Percentiles rank a stretch among this genome's conserved stretches.
phyloP scores from a whole-genome alignment of 1,140 invertebrate genomes.

The Ladona fulva region DNA sequence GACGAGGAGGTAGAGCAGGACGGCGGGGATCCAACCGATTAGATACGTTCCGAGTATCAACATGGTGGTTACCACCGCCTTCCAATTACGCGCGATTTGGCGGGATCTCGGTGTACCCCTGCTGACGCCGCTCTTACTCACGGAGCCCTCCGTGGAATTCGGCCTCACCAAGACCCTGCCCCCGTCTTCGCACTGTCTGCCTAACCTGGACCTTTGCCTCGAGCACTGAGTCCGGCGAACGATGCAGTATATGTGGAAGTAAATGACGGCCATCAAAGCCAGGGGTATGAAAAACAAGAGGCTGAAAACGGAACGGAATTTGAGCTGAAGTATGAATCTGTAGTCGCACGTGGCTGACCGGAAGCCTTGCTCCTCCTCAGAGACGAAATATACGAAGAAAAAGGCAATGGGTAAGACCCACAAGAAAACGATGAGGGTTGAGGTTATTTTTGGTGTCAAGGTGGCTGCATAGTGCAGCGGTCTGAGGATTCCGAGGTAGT shows the following conservation, averaged over 20 bases:
- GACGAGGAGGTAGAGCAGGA: conserved; percentile 41
- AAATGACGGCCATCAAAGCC: conserved; percentile 46
- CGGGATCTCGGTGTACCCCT: conserved; percentile 21
- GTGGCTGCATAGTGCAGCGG: conserved; percentile 52
- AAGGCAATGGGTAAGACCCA: conserved; percentile 45
- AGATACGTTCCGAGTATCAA: conserved; percentile 57
- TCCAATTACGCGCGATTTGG: conserved; percentile 44
- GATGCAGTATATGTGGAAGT: conserved; percentile 48
- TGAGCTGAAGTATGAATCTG: conserved; percentile 36
- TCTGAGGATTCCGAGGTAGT: conserved; percentile 52
- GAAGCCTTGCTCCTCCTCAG: conserved; percentile 38
- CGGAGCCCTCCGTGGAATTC: not conserved
- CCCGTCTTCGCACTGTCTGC: not conserved
- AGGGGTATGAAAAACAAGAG: conserved; percentile 41
- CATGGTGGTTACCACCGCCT: conserved; percentile 55
- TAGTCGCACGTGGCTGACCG: conserved; percentile 29
- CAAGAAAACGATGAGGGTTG: conserved; percentile 38
- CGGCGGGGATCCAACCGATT: conserved; percentile 54
- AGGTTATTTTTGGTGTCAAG: conserved; percentile 40
- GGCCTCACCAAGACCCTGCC: not conserved
- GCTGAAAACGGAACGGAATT: conserved; percentile 41
- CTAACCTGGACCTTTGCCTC: conserved; percentile 34
- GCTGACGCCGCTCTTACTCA: not conserved
- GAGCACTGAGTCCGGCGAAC: conserved; percentile 42
- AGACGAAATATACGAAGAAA: conserved; percentile 43